These are phyloP conservation scores for Zapus hudsonius DNA, from an alignment of 2,113 vertebrate species.

Conservation along the genomic window DNA sequence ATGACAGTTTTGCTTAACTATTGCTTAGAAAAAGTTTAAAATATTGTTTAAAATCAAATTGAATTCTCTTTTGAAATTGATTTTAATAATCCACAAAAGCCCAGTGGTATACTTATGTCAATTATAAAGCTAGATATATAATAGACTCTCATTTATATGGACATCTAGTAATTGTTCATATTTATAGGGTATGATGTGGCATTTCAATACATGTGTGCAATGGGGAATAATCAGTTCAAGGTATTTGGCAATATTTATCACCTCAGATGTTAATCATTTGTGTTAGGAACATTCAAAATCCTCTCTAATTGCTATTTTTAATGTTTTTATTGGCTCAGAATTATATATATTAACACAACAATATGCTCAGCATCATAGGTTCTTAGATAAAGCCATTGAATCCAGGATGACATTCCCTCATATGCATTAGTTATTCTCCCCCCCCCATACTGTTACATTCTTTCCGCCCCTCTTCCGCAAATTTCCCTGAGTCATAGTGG, in stretches of 20 bases:
- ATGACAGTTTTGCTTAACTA: constrained; percentile 9
- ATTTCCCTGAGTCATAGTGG: too few species aligned
- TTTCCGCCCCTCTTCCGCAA: too few species aligned
- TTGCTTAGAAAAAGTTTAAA: constrained; percentile 28
- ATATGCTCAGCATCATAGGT: too few species aligned
- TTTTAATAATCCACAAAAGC: constrained; percentile 31
- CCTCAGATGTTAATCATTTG: background rate
- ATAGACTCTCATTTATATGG: background rate
- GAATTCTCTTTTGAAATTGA: constrained; percentile 24
- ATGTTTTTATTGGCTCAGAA: too few species aligned
- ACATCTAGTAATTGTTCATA: background rate
- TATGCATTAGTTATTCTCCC: too few species aligned
- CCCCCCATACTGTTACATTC: too few species aligned
- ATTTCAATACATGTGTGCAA: background rate
- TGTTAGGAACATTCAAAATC: background rate
- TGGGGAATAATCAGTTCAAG: background rate
- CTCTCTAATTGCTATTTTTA: background rate
- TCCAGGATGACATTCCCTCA: too few species aligned
- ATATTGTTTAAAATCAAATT: constrained; percentile 38
- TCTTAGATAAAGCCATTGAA: too few species aligned
- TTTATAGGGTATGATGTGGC: background rate
- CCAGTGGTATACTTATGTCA: background rate
- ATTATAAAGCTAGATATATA: background rate
- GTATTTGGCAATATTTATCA: background rate
- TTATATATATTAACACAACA: too few species aligned